phyloP scores from a whole-genome alignment of 2,888 invertebrate genomes.

The Ophraella communa region DNA sequence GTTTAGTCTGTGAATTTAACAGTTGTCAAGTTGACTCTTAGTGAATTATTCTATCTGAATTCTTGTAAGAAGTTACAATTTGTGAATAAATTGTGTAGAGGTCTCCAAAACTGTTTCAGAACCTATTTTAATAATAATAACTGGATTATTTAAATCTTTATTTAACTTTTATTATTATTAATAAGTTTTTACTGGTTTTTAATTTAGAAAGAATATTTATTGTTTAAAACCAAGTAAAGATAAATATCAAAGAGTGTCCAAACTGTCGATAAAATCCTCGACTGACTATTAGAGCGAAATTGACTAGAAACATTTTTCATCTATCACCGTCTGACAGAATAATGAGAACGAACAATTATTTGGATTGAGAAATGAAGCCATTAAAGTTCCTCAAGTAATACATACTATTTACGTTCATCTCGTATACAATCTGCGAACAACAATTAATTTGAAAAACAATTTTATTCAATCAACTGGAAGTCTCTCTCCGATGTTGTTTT shows the following conservation, averaged over 20 bases:
- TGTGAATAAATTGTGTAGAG: too few species aligned
- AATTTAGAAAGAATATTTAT: not conserved
- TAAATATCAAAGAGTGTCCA: not conserved
- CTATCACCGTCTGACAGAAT: not conserved
- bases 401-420: constrained; percentile 2
- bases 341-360: constrained; percentile 2
- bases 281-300: not conserved
- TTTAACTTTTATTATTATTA: too few species aligned
- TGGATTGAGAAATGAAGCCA: constrained; percentile 7
- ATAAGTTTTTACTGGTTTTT: not conserved
- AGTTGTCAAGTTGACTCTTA: too few species aligned
- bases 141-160: too few species aligned
- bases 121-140: too few species aligned
- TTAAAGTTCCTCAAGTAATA: constrained; percentile 3
- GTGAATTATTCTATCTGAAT: too few species aligned
- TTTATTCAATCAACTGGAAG: constrained; percentile 11
- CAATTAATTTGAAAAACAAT: constrained; percentile 17
- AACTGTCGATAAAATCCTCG: not conserved
- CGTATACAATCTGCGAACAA: constrained; percentile 3
- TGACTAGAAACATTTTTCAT: not conserved
- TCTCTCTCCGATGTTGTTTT: not conserved
- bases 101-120: too few species aligned
- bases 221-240: not conserved
- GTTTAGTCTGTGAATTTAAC: too few species aligned
- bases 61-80: too few species aligned